Conservation (phyloP, 2,113 vertebrate genomes). For the Chiloscyllium plagiosum region DNA sequence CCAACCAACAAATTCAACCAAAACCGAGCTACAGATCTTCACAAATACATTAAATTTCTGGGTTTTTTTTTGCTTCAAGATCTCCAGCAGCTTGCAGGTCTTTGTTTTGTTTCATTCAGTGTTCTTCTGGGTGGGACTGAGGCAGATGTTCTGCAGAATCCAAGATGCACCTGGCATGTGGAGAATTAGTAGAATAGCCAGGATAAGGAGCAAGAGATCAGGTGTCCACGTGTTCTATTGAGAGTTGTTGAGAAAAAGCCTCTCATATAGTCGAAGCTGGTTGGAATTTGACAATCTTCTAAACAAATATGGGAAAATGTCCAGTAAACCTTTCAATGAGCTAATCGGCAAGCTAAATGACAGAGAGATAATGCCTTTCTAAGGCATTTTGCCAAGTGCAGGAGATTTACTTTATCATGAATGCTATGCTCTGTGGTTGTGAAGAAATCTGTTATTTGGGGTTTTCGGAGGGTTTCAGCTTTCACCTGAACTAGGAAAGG, state of each 20-base stretch:
- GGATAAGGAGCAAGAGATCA: not conserved
- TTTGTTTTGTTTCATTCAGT: too few species aligned
- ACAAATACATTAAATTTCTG: too few species aligned
- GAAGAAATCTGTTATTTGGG: not conserved
- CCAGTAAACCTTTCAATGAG: not conserved
- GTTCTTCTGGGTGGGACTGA: not conserved
- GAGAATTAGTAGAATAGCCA: not conserved
- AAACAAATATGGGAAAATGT: not conserved
- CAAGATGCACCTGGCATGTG: not conserved
- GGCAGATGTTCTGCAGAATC: not conserved
- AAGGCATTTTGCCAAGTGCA: not conserved
- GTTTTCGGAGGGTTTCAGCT: not conserved
- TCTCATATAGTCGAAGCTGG: not conserved
- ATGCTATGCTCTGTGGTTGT: not conserved
- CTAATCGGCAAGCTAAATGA: not conserved
- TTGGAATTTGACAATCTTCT: not conserved
- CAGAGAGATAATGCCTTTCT: not conserved
- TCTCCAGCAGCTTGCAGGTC: too few species aligned
- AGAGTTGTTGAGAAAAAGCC: not conserved
- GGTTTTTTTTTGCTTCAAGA: too few species aligned
- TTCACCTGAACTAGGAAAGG: not conserved
- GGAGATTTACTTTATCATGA: not conserved
- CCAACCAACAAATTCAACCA: too few species aligned
- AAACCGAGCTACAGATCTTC: too few species aligned
- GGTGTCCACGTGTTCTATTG: not conserved